These are phyloP conservation scores for Bruchidius siliquastri DNA, from an alignment of 2,888 invertebrate genomes.

Conservation along the genomic window DNA sequence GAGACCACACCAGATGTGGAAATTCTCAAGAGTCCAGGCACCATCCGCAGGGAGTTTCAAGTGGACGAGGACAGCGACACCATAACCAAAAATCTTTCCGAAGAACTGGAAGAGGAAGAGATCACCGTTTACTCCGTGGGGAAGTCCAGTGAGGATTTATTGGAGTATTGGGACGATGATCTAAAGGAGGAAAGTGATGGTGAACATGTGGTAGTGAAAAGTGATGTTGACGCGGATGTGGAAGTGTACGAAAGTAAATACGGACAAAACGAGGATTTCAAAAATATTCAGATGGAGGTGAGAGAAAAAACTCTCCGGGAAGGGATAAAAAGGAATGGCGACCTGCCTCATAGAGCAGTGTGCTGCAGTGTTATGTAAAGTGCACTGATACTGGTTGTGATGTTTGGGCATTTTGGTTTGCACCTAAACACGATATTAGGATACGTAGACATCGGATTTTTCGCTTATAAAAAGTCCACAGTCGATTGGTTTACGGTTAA, in stretches of 20 bases:
- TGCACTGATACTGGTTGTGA: not conserved
- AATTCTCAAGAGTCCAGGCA: conserved; percentile 43
- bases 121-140: conserved; percentile 24
- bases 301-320: conserved; percentile 22
- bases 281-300: conserved; percentile 37
- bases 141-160: conserved; percentile 45
- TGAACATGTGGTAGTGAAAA: conserved; percentile 9
- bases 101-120: conserved; percentile 21
- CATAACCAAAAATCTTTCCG: conserved; percentile 22
- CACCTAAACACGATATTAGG: no score
- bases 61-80: conserved; percentile 29
- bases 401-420: not conserved
- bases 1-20: conserved; percentile 46
- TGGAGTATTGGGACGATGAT: conserved; percentile 49
- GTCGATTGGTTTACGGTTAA: no score
- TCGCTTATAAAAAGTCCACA: no score
- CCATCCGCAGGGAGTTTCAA: conserved; percentile 39
- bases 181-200: conserved; percentile 11
- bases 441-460: no score
- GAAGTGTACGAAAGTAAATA: conserved; percentile 45
- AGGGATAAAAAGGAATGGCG: conserved; percentile 32
- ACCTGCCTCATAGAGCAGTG: conserved; percentile 42
- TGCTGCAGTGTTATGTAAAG: conserved; percentile 45
- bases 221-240: conserved; percentile 22
- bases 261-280: conserved; percentile 43